These are phyloP conservation scores for Neosilurus hyrtlii DNA, from an alignment of 2,797 vertebrate genomes.

Conservation along the genomic window DNA sequence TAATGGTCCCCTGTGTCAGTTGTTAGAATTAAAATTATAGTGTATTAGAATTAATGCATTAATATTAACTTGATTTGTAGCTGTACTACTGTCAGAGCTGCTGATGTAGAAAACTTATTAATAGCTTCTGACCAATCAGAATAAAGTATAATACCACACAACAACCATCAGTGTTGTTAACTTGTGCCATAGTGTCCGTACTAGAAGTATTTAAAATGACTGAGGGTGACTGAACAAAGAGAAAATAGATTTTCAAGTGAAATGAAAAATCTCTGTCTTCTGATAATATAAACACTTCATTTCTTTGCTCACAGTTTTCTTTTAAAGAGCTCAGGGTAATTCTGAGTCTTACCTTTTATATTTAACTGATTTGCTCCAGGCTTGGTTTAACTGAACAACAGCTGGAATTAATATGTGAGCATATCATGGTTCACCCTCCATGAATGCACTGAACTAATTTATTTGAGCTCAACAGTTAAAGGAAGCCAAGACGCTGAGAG, in stretches of 20 bases:
- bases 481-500: not conserved
- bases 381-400: slow-evolving; percentile 16
- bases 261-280: not conserved
- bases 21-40: not conserved
- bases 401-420: slow-evolving; percentile 26
- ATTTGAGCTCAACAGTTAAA: slow-evolving; percentile 3
- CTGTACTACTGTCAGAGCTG: not conserved
- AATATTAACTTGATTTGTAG: not conserved
- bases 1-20: not conserved
- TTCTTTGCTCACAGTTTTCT: not conserved
- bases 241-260: not conserved
- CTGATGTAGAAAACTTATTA: not conserved
- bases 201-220: not conserved
- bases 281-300: slow-evolving; percentile 1
- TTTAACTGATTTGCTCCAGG: not conserved
- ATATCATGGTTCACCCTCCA: slow-evolving; percentile 8
- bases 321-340: slow-evolving; percentile 3
- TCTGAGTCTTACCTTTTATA: slow-evolving; percentile 3
- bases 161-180: not conserved
- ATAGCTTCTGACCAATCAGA: not conserved
- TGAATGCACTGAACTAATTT: slow-evolving; percentile 6
- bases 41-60: not conserved
- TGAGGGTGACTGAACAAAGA: not conserved
- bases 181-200: not conserved
- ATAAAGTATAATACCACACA: not conserved